Percentiles rank a stretch among this genome's conserved stretches.
Conservation (phyloP, 2,888 invertebrate species). For the Celastrina argiolus region DNA sequence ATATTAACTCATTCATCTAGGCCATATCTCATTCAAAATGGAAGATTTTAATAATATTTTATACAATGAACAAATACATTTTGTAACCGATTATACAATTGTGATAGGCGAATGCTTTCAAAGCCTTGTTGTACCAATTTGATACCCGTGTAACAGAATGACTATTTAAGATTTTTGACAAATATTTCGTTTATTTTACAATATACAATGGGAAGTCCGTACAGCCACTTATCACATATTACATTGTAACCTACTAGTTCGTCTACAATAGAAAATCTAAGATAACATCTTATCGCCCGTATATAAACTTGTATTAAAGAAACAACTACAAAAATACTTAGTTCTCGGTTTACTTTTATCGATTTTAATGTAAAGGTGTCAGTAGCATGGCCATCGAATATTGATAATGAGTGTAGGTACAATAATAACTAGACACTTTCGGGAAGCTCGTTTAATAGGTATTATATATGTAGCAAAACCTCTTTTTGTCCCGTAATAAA, state of each 20-base stretch:
- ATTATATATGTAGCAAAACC: background rate
- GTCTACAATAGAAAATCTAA: slow-evolving; percentile 76
- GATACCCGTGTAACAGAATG: slow-evolving; percentile 50
- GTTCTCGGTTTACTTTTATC: slow-evolving; percentile 48
- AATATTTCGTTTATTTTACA: too few relatives aligned
- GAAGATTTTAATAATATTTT: slow-evolving; percentile 50
- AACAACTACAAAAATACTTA: slow-evolving; percentile 62
- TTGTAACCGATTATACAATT: slow-evolving; percentile 50
- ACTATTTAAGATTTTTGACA: too few relatives aligned
- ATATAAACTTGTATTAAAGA: slow-evolving; percentile 60
- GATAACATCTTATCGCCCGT: slow-evolving; percentile 65
- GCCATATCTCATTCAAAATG: slow-evolving; percentile 30
- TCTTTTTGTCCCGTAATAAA: background rate
- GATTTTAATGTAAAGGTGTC: slow-evolving; percentile 56
- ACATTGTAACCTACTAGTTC: slow-evolving; percentile 66
- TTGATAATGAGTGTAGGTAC: background rate
- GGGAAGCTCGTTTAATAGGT: background rate
- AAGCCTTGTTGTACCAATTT: slow-evolving; percentile 61
- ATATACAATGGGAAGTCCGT: slow-evolving; percentile 55
- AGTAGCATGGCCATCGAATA: slow-evolving; percentile 43
- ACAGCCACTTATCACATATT: slow-evolving; percentile 77
- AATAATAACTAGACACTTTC: slow-evolving; percentile 1
- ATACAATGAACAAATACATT: slow-evolving; percentile 48
- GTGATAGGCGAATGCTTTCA: slow-evolving; percentile 53
- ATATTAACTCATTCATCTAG: slow-evolving; percentile 18